A percentile compares a stretch with the other conserved stretches of the same genome.
Evolutionary conservation across 2,797 vertebrate species (phyloP).

Genomic region (Brachyrhaphis roseni): DNA sequence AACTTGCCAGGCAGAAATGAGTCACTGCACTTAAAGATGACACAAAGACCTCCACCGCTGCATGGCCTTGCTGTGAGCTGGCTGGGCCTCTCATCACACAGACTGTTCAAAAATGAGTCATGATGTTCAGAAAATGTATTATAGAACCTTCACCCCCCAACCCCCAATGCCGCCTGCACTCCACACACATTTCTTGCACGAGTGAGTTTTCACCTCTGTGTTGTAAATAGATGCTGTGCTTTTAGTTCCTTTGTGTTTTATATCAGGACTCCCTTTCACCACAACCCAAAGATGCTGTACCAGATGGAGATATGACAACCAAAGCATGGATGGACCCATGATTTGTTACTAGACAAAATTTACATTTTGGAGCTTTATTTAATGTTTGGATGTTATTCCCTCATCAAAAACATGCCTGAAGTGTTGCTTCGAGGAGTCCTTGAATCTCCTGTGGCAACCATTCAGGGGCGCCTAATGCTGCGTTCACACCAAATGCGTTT

Average conservation of each 20-base stretch:
- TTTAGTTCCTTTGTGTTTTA: conserved; percentile 17
- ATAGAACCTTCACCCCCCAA: conserved; percentile 12
- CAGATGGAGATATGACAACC: neutral
- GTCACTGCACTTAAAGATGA: conserved; percentile 51
- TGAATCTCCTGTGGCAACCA: too few relatives aligned
- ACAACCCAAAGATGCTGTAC: neutral
- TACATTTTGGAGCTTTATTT: too few relatives aligned
- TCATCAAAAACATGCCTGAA: too few relatives aligned
- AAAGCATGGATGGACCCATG: too few relatives aligned
- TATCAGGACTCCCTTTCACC: neutral
- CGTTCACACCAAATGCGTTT: too few relatives aligned
- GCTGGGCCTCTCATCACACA: conserved; percentile 24
- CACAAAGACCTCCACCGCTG: conserved; percentile 28
- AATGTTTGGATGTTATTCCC: neutral
- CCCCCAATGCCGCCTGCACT: neutral
- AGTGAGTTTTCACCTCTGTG: conserved; percentile 12
- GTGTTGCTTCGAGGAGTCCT: too few relatives aligned
- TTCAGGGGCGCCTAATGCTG: too few relatives aligned
- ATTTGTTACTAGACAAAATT: too few relatives aligned
- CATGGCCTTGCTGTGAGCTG: conserved; percentile 31
- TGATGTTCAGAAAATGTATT: conserved; percentile 40
- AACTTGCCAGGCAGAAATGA: conserved; percentile 62
- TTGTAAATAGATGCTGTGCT: conserved; percentile 18
- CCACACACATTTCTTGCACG: conserved; percentile 19
- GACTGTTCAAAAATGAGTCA: conserved; percentile 55